Percentiles rank a stretch among this genome's conserved stretches.
Evolutionary conservation across 2,888 invertebrate genomes (phyloP).

Genomic region (Dicycla oo): DNA sequence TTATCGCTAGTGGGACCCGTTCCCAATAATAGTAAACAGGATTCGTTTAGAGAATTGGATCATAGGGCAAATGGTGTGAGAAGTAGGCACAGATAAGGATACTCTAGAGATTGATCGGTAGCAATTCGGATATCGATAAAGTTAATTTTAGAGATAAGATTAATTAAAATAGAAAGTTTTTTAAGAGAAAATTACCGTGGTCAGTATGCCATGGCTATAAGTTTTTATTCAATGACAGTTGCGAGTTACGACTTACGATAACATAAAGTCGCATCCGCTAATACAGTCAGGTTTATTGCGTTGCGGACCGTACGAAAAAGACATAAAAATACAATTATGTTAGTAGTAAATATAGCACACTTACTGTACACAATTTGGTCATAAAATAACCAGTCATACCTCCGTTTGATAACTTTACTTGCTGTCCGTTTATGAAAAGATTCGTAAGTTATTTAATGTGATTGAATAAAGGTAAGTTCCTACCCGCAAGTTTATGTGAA

Average conservation of each 20-base stretch:
- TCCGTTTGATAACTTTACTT: slow-evolving; percentile 64
- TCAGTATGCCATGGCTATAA: slow-evolving; percentile 33
- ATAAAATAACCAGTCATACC: slow-evolving; percentile 55
- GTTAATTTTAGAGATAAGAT: slow-evolving; percentile 65
- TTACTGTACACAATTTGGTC: slow-evolving; percentile 50
- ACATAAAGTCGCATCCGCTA: slow-evolving; percentile 40
- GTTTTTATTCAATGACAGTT: slow-evolving; percentile 38
- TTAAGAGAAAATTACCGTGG: slow-evolving; percentile 32
- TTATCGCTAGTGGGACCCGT: slow-evolving; percentile 78
- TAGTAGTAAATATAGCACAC: slow-evolving; percentile 54
- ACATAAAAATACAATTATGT: slow-evolving; percentile 47
- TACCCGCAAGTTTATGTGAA: slow-evolving; percentile 64
- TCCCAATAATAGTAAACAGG: slow-evolving; percentile 75
- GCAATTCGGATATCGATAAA: slow-evolving; percentile 69
- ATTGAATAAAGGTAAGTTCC: slow-evolving; percentile 62
- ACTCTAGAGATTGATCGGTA: slow-evolving; percentile 74
- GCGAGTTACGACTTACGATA: slow-evolving; percentile 32
- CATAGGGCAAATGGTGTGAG: slow-evolving; percentile 73
- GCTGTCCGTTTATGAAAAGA: slow-evolving; percentile 64
- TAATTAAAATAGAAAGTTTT: slow-evolving; percentile 62
- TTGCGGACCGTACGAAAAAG: slow-evolving; percentile 37
- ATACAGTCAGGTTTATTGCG: slow-evolving; percentile 40
- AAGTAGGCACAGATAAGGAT: slow-evolving; percentile 72
- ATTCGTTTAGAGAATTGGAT: slow-evolving; percentile 74
- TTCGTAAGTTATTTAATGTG: slow-evolving; percentile 63